Percentiles rank a stretch among this genome's conserved stretches.
Evolutionary conservation across 1,140 invertebrate genomes (phyloP).

Genomic region (Zeugodacus cucurbitae): DNA sequence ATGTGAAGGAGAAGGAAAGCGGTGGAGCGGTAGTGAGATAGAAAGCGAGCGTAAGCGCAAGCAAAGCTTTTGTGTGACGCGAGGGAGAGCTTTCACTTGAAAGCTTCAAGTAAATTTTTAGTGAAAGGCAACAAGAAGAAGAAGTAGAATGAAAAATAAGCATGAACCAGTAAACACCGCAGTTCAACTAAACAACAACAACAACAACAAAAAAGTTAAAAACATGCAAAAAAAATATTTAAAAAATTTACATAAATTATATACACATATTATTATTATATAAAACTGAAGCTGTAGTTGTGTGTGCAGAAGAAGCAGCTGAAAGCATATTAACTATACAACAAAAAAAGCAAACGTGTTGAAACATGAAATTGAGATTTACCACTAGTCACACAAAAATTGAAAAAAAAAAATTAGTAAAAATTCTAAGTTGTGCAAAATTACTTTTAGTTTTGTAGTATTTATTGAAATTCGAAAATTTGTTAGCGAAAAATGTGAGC

Average conservation of each 20-base stretch:
- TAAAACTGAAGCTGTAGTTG: not conserved
- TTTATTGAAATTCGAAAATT: constrained; percentile 18
- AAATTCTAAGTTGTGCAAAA: constrained; percentile 30
- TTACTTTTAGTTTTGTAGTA: constrained; percentile 5
- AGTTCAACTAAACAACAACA: constrained; percentile 12
- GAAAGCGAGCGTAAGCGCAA: not conserved
- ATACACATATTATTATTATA: constrained; percentile 17
- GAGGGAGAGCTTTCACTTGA: not conserved
- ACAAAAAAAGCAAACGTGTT: not conserved
- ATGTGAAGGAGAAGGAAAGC: not conserved
- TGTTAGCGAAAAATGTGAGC: constrained; percentile 12
- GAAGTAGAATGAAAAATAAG: not conserved
- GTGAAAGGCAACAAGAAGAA: not conserved
- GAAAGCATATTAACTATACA: constrained; percentile 5
- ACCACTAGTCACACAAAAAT: not conserved
- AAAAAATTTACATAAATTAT: constrained; percentile 33
- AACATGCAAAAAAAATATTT: constrained; percentile 14
- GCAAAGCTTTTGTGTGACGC: not conserved
- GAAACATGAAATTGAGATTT: constrained; percentile 20
- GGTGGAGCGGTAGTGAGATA: not conserved
- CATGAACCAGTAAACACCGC: constrained; percentile 1
- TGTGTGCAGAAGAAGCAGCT: not conserved
- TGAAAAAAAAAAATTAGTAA: constrained; percentile 22
- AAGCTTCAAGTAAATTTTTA: not conserved
- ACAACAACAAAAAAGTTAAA: constrained; percentile 14